Base-by-base conservation (phyloP, 2,888 invertebrate species). In the Amblyjoppa fuscipennis region DNA sequence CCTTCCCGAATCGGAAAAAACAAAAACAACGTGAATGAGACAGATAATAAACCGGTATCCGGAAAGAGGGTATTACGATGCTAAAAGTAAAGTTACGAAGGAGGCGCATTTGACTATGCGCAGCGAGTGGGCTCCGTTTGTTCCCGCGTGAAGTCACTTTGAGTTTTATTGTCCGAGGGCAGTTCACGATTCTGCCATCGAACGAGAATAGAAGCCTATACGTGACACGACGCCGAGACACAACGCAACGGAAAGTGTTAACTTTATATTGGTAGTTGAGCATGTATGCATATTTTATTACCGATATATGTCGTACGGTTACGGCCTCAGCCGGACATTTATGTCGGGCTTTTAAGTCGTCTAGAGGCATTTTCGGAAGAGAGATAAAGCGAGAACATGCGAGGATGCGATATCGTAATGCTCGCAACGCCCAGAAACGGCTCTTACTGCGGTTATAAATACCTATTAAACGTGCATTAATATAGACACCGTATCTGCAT, bases 121-220 rank as follows among this genome's bases (percentile, higher is more conserved):
- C 34, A 45, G 20, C 20, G n/a, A 38, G 28, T 51, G 51, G 61
- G 7, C 38, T 66, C 7, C 16, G 6, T 34, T 9, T 56, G 38
- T 51, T 25, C 59, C 38, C 25, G 73, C 16, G 41, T 56, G 20
- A 7, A 16, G 38, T 41, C 56, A n/a, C 53, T 51, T 34, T 45
- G 31, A 71, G 56, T 71, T 51, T 53, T 71, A 45, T 71, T 71
- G 80, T 80, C 73, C 80, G 38, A 80, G 73, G 71, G 71, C 80
- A 73, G 66, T 81, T 73, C n/a, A 56, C 73, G 53, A 68, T 56
- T 38, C 38, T 68, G 34, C 51, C 56, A 64, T 25, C 31, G 34
- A 25, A 69, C 16, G 4, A 20, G 41, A 51, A 16, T 69, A 41
- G 34, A 34, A 79, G n/a, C 34, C 5, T 5, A 41, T 53, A 28